Evolutionary conservation across 2,113 vertebrate genomes (phyloP), one percentile per base, ranked within the genome.

Genomic region (Lampris megalopsis): DNA sequence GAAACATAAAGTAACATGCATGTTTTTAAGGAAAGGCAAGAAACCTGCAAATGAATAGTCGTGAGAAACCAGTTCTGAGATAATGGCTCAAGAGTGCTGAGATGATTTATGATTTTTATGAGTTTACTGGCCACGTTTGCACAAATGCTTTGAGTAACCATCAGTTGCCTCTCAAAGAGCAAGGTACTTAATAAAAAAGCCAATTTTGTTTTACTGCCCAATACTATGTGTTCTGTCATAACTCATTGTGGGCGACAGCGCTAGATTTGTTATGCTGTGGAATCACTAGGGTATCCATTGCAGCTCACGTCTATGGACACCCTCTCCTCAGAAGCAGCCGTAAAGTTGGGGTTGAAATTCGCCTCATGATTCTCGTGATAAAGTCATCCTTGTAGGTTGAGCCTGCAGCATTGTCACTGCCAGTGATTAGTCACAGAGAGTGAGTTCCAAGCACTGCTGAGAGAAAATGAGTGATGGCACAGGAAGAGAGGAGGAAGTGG

Each of bases 181-280:
- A 45, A 60, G 75, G 70, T 75, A 81, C 74, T 61, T 79, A 67
- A 80, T 80, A 49, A 48, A 54, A 73, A 59, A 13, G 67, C 50
- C 7, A 8, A 42, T 49, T 77, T 24, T 68, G 24, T 36, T 40
- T 63, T 79, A 37, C 41, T 45, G 71, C 47, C 48, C 60, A 86
- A 80, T 56, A 7, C 40, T 24, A 10, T 77, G 76, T 43, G 35
- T 82, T 57, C 47, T 37, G 47, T 24, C 24, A 24, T 24, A 24
- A 24, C 24, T 24, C 24, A 24, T 24, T 24, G 24, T 24, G 24
- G 24, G 24, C 24, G 24, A 24, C 24, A 24, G 24, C 24, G 24
- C 24, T 24, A 24, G 24, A 24, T 24, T 24, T 24, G 24, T 24
- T 24, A 24, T 24, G 24, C 24, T 24, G 24, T 24, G 24, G 24